phyloP scores from a whole-genome alignment of 2,797 vertebrate genomes.

The Girardinus metallicus region DNA sequence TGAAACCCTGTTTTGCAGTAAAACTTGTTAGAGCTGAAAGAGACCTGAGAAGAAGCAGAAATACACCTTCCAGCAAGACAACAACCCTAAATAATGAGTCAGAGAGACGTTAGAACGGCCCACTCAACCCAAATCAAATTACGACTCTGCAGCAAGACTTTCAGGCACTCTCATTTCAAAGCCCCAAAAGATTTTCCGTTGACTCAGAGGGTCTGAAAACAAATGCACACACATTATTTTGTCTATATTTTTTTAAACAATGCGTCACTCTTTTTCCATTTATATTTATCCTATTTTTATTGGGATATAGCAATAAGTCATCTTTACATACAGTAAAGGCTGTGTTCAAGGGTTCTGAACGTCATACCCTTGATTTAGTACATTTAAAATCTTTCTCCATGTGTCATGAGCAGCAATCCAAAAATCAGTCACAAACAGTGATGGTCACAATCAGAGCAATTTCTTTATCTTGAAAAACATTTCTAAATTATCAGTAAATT shows the following conservation, averaged over 20 bases:
- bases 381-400: background rate
- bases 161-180: background rate
- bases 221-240: background rate
- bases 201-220: background rate
- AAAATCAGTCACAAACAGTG: background rate
- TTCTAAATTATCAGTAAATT: background rate
- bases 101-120: background rate
- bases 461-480: background rate
- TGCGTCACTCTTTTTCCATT: background rate
- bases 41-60: background rate
- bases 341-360: background rate
- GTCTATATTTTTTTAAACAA: background rate
- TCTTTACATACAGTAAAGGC: background rate
- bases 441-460: background rate
- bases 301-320: background rate
- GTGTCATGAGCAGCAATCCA: background rate
- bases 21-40: background rate
- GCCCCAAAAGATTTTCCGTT: background rate
- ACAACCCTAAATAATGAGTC: too few species aligned
- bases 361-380: background rate
- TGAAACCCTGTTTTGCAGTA: background rate
- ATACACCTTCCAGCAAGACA: background rate
- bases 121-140: background rate
- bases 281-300: background rate
- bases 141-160: background rate